Evolutionary conservation across 2,797 vertebrate genomes (phyloP).

Genomic region (Sebastes vulpes): DNA sequence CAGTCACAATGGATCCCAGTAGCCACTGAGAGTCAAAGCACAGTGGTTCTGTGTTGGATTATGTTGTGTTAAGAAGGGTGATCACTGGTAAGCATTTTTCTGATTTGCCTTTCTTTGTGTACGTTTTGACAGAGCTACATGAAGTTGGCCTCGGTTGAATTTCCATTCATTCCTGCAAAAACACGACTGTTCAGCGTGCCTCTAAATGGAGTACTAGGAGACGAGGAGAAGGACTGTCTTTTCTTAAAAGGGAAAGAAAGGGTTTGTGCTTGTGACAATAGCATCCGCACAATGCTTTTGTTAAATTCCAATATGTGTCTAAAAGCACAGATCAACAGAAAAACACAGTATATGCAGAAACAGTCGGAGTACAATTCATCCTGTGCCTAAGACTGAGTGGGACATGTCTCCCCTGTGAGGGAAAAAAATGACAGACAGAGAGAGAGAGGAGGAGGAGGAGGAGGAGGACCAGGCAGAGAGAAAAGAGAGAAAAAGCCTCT

Average conservation of each 20-base stretch:
- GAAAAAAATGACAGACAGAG: slow-evolving; percentile 7
- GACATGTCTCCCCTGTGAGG: slow-evolving; percentile 10
- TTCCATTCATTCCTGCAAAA: not conserved
- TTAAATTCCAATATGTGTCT: slow-evolving; percentile 26
- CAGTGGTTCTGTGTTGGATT: not conserved
- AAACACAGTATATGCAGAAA: slow-evolving; percentile 18
- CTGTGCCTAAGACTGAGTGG: slow-evolving; percentile 26
- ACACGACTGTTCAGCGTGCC: not conserved
- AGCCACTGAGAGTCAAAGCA: not conserved
- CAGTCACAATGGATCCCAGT: not conserved
- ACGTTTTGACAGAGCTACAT: not conserved
- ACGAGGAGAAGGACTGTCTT: not conserved
- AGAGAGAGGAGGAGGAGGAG: not conserved
- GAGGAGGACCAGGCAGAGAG: slow-evolving; percentile 30
- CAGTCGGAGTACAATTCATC: slow-evolving; percentile 22
- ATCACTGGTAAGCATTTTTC: not conserved
- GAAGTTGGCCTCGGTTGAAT: not conserved
- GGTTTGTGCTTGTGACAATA: slow-evolving; percentile 18
- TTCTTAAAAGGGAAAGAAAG: not conserved
- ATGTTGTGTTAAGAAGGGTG: not conserved
- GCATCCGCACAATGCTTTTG: slow-evolving; percentile 8
- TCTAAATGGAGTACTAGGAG: not conserved
- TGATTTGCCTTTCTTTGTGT: not conserved
- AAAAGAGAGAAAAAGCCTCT: slow-evolving; percentile 39
- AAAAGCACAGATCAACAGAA: not conserved